Base-by-base conservation (phyloP, 2,797 vertebrate genomes). In the Danio albolineatus region DNA sequence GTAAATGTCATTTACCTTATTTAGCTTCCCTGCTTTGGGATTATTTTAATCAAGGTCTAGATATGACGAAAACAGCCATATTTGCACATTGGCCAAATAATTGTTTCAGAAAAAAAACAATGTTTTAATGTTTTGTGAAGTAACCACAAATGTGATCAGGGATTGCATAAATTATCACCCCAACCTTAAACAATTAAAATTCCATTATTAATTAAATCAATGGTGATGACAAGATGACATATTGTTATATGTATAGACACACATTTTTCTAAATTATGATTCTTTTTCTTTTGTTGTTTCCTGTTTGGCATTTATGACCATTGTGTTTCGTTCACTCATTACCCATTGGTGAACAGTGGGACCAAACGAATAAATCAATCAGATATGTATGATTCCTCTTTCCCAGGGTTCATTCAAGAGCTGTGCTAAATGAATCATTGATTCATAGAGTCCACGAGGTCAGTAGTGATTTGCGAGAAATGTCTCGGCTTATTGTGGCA, bases 171-270 rank as follows among this genome's bases (percentile, higher is more conserved):
- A 78, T 49, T 0, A 54, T 78, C 64, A 78, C 75, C 75, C 64
- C 53, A 49, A 78, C 75, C 75, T 60, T 78, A 59, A 78, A 67
- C 48, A 9, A 60, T 67, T 48, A n/a, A 3, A 51, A 70, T 70
- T 43, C 73, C 84, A 84, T 59, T 84, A 81, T 54, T 84, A 80
- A 81, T 83, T 73, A 86, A 78, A 85, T 39, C 44, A n/a, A n/a
- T n/a, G n/a, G n/a, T n/a, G n/a, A n/a, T n/a, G n/a, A n/a, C n/a
- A n/a, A n/a, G 84, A 87, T 80, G 56, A 87, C 84, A 57, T n/a
- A n/a, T n/a, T n/a, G n/a, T n/a, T n/a, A n/a, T n/a, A n/a, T n/a
- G n/a, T n/a, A n/a, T n/a, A n/a, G n/a, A n/a, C 57, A 57, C 7
- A 46, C 28, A 19, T 0, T 4, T 54, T 28, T n/a, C 3, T 46